Base-by-base conservation (phyloP, 2,888 invertebrate genomes). In the Cheilosia grossa region DNA sequence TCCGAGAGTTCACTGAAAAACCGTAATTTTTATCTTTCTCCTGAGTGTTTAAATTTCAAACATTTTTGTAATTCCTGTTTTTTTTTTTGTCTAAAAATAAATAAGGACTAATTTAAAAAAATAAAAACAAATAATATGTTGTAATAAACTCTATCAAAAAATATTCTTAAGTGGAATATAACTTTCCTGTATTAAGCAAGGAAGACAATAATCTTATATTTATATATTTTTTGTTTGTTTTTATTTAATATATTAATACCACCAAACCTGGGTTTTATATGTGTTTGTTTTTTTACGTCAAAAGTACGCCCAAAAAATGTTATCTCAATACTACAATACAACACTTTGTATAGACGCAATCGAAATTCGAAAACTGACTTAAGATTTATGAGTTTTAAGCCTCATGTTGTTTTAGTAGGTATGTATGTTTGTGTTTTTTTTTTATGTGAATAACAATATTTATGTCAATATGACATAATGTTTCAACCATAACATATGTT, bases 391-490 rank as follows among this genome's bases (percentile, higher is more conserved):
- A 85, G 81, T 72, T 66, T 81, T 56, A 81, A 70, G 70, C 81
- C 75, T 81, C 61, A 44, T 73, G 21, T 82, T 70, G 75, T 74
- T 75, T 42, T 79, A 74, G 72, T 79, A 63, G 73, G 42, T 69
- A 56, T 37, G 54, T 73, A 63, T 80, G 33, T 69, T 63, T 37
- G 54, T 73, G 54, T 73, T 61, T 59, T 73, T 67, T 24, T 72
- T 56, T 51, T 70, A 51, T 80, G 42, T 75, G 70, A 70, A 49
- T 85, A 85, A 85, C 85, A 85, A 85, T 85, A 85, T 85, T 72
- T 81, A 85, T 85, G 85, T 85, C 85, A 85, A 85, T 85, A 85
- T 85, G 85, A 85, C 85, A 85, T 85, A 85, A 85, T 85, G 66
- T 61, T 85, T 85, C 81, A 85, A 85, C 85, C 81, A 85, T 85